phyloP scores from a whole-genome alignment of 2,888 invertebrate species.

The Gastrophysa polygoni region DNA sequence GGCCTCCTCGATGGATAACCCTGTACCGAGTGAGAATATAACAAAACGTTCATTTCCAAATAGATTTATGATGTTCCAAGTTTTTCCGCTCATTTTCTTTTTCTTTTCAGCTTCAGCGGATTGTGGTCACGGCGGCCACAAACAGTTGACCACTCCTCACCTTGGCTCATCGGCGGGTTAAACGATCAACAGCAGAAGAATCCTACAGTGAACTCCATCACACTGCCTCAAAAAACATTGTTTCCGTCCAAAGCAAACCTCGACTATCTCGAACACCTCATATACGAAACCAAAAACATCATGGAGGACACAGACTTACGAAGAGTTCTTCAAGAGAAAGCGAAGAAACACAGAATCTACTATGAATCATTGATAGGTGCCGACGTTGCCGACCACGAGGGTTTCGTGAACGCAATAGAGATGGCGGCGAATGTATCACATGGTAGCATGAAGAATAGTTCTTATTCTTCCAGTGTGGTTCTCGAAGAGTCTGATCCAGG shows the following conservation, averaged over 20 bases:
- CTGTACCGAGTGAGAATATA: too few species aligned
- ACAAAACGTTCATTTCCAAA: too few species aligned
- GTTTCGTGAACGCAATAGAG: slow-evolving; percentile 29
- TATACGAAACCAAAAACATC: slow-evolving; percentile 13
- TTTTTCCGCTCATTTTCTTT: slow-evolving; percentile 16
- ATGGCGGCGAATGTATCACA: slow-evolving; percentile 39
- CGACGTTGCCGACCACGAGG: slow-evolving; percentile 20
- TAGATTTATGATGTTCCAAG: too few species aligned
- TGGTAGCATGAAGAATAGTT: slow-evolving; percentile 6
- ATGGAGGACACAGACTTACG: slow-evolving; percentile 41
- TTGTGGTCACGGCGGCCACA: slow-evolving; percentile 51
- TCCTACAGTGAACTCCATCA: slow-evolving; percentile 6
- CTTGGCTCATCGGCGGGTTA: slow-evolving; percentile 47
- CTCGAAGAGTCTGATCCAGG: slow-evolving; percentile 30
- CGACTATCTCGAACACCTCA: slow-evolving; percentile 22
- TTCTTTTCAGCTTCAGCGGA: slow-evolving; percentile 51
- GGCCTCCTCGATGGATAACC: too few species aligned
- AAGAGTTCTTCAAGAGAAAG: slow-evolving; percentile 47
- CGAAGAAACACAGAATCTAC: slow-evolving; percentile 50
- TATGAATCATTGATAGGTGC: slow-evolving; percentile 44
- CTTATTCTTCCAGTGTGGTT: slow-evolving; percentile 7
- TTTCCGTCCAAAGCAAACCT: slow-evolving; percentile 11
- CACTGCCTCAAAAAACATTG: neutral
- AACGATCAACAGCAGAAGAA: slow-evolving; percentile 21
- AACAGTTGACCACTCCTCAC: slow-evolving; percentile 42